These are phyloP conservation scores for Rana temporaria DNA, from an alignment of 2,113 vertebrate genomes.

Conservation along the genomic window DNA sequence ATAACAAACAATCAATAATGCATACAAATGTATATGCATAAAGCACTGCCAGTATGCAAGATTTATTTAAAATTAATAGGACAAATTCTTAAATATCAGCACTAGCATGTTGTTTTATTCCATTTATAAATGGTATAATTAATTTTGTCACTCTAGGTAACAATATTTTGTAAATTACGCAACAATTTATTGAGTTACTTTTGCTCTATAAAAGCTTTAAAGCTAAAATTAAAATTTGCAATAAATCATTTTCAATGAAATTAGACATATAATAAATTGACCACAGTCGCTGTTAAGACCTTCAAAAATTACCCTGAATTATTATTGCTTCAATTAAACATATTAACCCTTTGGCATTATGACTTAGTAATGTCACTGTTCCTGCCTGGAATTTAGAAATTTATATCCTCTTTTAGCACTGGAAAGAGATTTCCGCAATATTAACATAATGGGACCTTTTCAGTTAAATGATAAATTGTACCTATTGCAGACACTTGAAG, in stretches of 20 bases:
- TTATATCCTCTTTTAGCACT: constrained; percentile 20
- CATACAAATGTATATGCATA: too few species aligned
- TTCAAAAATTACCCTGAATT: constrained; percentile 42
- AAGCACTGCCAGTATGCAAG: too few species aligned
- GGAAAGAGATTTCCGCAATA: constrained; percentile 35
- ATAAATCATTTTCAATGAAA: constrained; percentile 38
- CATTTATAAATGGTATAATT: background rate
- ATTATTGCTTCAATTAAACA: constrained; percentile 48
- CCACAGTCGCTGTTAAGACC: constrained; percentile 42
- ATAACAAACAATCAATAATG: too few species aligned
- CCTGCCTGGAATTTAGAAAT: constrained; percentile 27
- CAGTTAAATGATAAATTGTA: constrained; percentile 54
- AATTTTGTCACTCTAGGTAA: constrained; percentile 1
- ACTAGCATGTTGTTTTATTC: background rate
- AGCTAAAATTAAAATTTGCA: background rate
- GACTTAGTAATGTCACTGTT: constrained; percentile 13
- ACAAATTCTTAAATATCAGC: background rate
- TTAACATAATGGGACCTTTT: constrained; percentile 58
- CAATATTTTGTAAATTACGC: constrained; percentile 10
- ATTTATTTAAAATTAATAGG: background rate
- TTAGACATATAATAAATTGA: constrained; percentile 12
- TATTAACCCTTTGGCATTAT: constrained; percentile 47
- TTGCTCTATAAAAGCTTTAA: background rate
- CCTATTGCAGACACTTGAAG: constrained; percentile 15
- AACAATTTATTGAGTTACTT: constrained; percentile 4